Percentiles rank a stretch among this genome's conserved stretches.
Conservation (phyloP, 2,113 vertebrate species). For the Sapajus apella region DNA sequence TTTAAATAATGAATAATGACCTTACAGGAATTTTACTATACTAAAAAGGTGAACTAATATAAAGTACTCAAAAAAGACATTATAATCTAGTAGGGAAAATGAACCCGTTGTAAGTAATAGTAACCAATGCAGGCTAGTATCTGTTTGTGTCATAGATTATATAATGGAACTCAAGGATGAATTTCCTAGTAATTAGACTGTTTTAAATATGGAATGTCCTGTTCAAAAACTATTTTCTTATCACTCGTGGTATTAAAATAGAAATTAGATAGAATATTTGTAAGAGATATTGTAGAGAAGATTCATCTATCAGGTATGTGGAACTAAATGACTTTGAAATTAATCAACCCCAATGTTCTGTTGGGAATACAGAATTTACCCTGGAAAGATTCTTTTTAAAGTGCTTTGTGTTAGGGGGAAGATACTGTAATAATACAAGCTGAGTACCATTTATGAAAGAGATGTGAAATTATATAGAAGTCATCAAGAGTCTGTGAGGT, state of each 20-base stretch:
- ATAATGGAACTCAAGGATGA: background rate
- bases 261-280: background rate
- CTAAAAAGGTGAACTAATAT: background rate
- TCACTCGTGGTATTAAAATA: background rate
- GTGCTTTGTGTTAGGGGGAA: background rate
- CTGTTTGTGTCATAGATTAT: background rate
- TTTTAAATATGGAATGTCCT: background rate
- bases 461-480: background rate
- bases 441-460: background rate
- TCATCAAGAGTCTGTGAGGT: background rate
- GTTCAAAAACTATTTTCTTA: background rate
- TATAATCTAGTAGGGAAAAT: background rate
- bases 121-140: background rate
- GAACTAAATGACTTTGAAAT: background rate
- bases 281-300: background rate
- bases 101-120: background rate
- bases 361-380: background rate
- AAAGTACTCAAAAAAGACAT: background rate
- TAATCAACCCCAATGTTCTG: background rate
- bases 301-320: background rate
- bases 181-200: background rate
- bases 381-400: background rate
- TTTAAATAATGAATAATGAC: constrained; percentile 11
- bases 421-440: background rate
- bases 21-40: background rate